Percentiles rank a stretch among this genome's conserved stretches.
phyloP scores from a whole-genome alignment of 2,888 invertebrate species.

The Pollenia angustigena region DNA sequence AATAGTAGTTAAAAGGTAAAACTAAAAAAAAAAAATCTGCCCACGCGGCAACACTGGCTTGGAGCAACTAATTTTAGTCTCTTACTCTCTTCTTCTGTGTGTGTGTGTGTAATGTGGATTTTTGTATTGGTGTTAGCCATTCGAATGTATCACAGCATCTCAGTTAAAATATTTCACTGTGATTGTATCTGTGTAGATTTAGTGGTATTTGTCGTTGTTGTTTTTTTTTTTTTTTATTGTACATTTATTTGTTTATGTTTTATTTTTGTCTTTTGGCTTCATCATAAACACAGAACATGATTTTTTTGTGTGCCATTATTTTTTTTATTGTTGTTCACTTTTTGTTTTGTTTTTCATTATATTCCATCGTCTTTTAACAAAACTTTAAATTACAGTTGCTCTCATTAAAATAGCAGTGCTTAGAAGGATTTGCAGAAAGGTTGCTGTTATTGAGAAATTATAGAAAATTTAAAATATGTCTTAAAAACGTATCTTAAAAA shows the following conservation, averaged over 20 bases:
- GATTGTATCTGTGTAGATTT: neutral
- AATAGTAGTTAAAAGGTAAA: too few relatives aligned
- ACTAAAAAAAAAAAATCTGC: too few relatives aligned
- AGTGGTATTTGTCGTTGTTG: conserved; percentile 22
- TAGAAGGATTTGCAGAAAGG: too few relatives aligned
- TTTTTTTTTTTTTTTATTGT: conserved; percentile 6
- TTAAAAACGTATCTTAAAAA: too few relatives aligned
- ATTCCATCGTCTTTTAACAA: conserved; percentile 29
- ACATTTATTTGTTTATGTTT: conserved; percentile 51
- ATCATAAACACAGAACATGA: conserved; percentile 63
- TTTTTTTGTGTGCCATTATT: conserved; percentile 56
- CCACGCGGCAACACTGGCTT: neutral
- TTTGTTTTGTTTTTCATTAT: conserved; percentile 38
- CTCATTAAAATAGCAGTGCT: neutral
- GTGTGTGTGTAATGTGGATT: neutral
- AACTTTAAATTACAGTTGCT: conserved; percentile 6
- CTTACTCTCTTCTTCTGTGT: conserved; percentile 37
- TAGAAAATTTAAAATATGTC: too few relatives aligned
- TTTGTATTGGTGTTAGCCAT: conserved; percentile 22
- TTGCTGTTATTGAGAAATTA: too few relatives aligned
- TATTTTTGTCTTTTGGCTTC: conserved; percentile 60
- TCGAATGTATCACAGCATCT: conserved; percentile 63
- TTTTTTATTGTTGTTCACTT: conserved; percentile 40
- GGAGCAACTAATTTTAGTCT: conserved; percentile 31
- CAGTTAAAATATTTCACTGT: conserved; percentile 29